phyloP scores from a whole-genome alignment of 2,888 invertebrate species.

The Druceiella hillmani region DNA sequence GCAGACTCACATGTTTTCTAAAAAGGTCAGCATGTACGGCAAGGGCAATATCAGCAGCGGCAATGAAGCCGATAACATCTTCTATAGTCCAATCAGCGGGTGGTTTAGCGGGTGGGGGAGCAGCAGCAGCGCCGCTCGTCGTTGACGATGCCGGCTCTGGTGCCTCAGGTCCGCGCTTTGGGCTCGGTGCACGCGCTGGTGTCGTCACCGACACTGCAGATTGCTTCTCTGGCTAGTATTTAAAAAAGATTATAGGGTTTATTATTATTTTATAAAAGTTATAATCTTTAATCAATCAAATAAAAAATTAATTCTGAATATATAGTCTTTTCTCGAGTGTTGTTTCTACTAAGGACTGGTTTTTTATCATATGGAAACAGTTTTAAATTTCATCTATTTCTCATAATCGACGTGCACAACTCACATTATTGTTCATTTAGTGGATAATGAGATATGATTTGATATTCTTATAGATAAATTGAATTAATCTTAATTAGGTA shows the following conservation, averaged over 20 bases:
- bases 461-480: too few species aligned
- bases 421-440: too few species aligned
- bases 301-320: background rate
- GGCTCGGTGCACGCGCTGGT: constrained; percentile 15
- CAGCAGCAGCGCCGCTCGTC: constrained; percentile 41
- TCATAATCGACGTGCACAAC: too few species aligned
- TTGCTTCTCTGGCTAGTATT: too few species aligned
- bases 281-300: constrained; percentile 2
- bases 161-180: constrained; percentile 42
- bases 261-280: too few species aligned
- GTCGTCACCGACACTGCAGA: constrained; percentile 18
- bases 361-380: too few species aligned
- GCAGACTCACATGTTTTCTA: constrained; percentile 77
- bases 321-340: too few species aligned
- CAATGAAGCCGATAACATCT: constrained; percentile 89
- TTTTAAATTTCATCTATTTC: too few species aligned
- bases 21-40: constrained; percentile 88
- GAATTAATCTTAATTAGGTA: too few species aligned
- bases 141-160: constrained; percentile 66
- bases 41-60: constrained; percentile 76
- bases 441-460: too few species aligned
- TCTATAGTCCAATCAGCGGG: constrained; percentile 91
- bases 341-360: too few species aligned
- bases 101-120: constrained; percentile 45
- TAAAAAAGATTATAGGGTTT: too few species aligned